Base-by-base conservation (phyloP, 2,113 vertebrate species). In the Dromiciops gliroides region DNA sequence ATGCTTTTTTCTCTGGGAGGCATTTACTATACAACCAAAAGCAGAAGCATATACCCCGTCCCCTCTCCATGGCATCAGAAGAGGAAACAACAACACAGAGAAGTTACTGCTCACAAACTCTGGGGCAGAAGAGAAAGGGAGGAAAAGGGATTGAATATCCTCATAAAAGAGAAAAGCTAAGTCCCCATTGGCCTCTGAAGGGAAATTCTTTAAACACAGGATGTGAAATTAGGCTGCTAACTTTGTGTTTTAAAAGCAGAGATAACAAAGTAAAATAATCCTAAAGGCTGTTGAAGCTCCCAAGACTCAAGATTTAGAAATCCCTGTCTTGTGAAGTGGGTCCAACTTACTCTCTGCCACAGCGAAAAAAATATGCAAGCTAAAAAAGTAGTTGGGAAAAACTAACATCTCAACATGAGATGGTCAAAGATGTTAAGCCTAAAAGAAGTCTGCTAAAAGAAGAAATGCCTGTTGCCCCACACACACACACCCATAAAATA, bases 381-480 rank as follows among this genome's bases (percentile, higher is more conserved):
- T 0, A 95, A 95, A 25, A 0, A 94, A 50, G 56, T 8, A 0
- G 0, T 48, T 28, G 89, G 47, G 8, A 37, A 19, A 94, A 98
- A 96, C 49, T 11, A 97, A 92, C 97, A 26, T 26, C 14, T 7
- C 51, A 95, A 92, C 23, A 10, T 12, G 47, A 96, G 67, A 48
- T 8, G 67, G 28, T 3, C 56, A 67, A 75, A 95, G 92, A 26
- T 26, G 37, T 93, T 48, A 91, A 92, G 90, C 89, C 25, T 4
- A 23, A 53, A 83, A 75, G 24, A 90, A 24, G 90, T n/a, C 14
- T 83, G 88, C 3, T 91, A 24, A 16, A 7, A 97, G 6, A 44
- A 50, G 16, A 52, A 16, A 50, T 28, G 14, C 48, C 5, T 90
- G 44, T 24, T 37, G 12, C 60, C 16, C 16, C n/a, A n/a, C n/a